Percentiles rank a stretch among this genome's conserved stretches.
These are phyloP conservation scores for Rattus rattus DNA, from an alignment of 2,113 vertebrate species.

Conservation along the genomic window DNA sequence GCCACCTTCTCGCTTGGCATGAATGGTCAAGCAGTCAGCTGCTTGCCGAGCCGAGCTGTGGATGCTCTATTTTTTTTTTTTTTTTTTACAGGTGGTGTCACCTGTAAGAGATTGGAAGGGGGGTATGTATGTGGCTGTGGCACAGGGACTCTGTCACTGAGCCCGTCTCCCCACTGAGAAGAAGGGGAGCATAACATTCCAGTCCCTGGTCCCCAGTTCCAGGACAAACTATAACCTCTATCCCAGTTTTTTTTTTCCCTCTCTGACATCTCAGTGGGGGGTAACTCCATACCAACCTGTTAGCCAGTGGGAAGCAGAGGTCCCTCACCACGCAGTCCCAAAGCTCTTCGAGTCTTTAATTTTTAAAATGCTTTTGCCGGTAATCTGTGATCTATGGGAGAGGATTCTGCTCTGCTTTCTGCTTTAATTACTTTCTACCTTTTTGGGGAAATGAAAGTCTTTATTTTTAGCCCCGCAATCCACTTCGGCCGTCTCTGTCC, in stretches of 20 bases:
- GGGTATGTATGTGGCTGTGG: neutral
- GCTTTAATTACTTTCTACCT: conserved; percentile 42
- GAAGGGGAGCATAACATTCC: neutral
- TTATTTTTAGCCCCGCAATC: conserved; percentile 65
- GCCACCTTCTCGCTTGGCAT: neutral
- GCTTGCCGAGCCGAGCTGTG: neutral
- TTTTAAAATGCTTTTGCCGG: conserved; percentile 59
- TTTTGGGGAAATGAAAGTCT: conserved; percentile 3
- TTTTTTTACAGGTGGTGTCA: conserved; percentile 74
- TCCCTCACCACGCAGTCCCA: neutral
- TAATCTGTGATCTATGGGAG: conserved; percentile 54
- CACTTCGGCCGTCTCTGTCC: conserved; percentile 11
- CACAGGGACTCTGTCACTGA: neutral
- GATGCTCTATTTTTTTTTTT: neutral
- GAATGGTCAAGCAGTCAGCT: neutral
- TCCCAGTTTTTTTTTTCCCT: conserved; percentile 11
- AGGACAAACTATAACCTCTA: neutral
- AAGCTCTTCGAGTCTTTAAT: conserved; percentile 67
- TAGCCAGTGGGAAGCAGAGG: conserved; percentile 38
- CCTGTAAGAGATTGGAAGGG: conserved; percentile 59
- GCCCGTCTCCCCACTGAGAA: neutral
- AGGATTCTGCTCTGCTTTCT: conserved; percentile 46
- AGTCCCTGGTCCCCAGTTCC: neutral
- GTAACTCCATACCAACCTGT: conserved; percentile 59
- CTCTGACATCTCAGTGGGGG: neutral